These are phyloP conservation scores for Sinocyclocheilus maitianheensis DNA, from an alignment of 2,113 vertebrate species.

Conservation along the genomic window DNA sequence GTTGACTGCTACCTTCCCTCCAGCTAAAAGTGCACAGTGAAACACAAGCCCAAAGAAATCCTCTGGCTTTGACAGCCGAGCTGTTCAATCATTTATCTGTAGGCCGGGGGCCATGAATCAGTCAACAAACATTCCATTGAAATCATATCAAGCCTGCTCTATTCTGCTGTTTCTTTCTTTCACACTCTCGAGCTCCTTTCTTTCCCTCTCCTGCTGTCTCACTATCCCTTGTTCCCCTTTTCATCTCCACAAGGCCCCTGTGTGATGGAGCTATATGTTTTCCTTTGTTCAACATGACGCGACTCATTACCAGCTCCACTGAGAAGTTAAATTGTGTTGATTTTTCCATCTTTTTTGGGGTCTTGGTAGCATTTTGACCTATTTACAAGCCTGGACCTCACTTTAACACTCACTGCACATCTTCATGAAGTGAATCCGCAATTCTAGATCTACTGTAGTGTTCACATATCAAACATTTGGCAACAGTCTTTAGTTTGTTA, in stretches of 20 bases:
- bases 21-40: conserved; percentile 84
- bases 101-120: conserved; percentile 86
- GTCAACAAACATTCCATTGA: conserved; percentile 92
- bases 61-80: conserved; percentile 90
- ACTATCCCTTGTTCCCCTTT: conserved; percentile 32
- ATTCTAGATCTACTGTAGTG: too few relatives aligned
- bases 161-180: conserved; percentile 64
- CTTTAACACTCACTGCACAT: too few relatives aligned
- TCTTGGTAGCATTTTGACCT: too few relatives aligned
- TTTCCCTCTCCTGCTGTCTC: conserved; percentile 35
- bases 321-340: conserved; percentile 2
- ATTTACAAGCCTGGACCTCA: too few relatives aligned
- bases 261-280: conserved; percentile 37
- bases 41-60: conserved; percentile 93
- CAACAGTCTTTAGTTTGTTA: too few relatives aligned
- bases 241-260: conserved; percentile 26
- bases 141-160: conserved; percentile 90
- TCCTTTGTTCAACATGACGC: conserved; percentile 26
- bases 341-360: conserved; percentile 3
- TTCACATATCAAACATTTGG: too few relatives aligned
- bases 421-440: too few relatives aligned
- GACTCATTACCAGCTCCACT: conserved; percentile 17
- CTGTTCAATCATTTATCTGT: conserved; percentile 94
- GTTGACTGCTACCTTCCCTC: conserved; percentile 96
- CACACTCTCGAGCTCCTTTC: conserved; percentile 4